Conservation (phyloP, 2,113 vertebrate species). For the Tapirus terrestris region DNA sequence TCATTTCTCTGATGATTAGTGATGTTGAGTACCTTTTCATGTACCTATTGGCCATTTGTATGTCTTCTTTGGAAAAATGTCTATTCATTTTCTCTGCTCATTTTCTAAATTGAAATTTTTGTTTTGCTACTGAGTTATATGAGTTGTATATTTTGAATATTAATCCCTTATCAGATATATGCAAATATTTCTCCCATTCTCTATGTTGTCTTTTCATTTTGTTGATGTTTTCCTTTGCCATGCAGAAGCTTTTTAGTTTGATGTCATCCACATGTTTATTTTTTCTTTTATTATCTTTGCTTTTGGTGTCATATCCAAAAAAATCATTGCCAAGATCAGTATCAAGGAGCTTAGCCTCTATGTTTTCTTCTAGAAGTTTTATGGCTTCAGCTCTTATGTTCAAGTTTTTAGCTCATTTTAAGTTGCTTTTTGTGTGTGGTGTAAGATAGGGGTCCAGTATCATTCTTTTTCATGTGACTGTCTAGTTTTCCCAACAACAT, state of each 20-base stretch:
- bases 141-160: neutral
- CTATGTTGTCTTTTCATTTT: neutral
- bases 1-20: neutral
- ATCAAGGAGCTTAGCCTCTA: neutral
- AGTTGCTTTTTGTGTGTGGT: neutral
- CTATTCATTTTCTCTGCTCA: neutral
- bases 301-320: neutral
- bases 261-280: neutral
- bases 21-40: neutral
- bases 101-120: neutral
- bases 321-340: neutral
- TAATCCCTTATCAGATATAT: neutral
- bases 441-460: neutral
- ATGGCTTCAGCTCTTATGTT: neutral
- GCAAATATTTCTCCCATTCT: neutral
- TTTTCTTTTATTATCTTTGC: neutral
- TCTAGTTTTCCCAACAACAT: neutral
- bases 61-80: neutral
- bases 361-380: neutral
- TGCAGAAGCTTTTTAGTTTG: neutral
- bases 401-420: neutral
- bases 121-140: neutral
- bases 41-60: neutral
- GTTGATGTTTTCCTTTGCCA: neutral
- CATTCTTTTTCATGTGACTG: neutral